Conservation (phyloP, 2,113 vertebrate species). For the Elaphurus davidianus region DNA sequence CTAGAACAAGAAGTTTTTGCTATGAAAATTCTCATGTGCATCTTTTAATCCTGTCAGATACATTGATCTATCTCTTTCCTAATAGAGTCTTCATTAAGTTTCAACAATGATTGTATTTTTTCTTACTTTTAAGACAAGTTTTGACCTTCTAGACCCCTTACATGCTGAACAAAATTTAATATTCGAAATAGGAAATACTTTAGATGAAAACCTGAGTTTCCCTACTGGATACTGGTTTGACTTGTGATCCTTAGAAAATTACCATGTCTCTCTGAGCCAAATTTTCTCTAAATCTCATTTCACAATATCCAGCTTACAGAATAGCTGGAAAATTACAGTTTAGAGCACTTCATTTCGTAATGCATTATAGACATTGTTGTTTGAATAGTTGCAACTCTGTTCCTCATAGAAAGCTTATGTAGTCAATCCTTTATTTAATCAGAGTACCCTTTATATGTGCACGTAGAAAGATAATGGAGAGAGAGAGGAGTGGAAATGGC, state of each 20-base stretch:
- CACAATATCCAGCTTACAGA: background rate
- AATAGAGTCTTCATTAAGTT: conserved; percentile 4
- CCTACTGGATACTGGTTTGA: background rate
- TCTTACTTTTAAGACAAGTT: background rate
- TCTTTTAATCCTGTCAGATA: background rate
- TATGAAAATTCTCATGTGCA: background rate
- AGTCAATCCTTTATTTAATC: background rate
- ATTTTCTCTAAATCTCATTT: background rate
- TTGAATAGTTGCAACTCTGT: background rate
- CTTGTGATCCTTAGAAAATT: background rate
- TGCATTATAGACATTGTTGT: background rate
- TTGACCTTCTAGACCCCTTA: background rate
- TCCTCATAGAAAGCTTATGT: background rate
- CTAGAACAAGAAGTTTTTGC: background rate
- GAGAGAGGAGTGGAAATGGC: background rate
- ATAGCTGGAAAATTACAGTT: background rate
- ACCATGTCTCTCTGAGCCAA: background rate
- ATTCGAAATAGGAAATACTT: background rate
- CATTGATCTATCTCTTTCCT: background rate
- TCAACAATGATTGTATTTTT: background rate
- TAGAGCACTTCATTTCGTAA: background rate
- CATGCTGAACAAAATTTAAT: background rate
- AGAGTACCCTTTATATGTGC: background rate
- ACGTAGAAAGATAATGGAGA: background rate
- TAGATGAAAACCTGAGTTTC: background rate